phyloP scores from a whole-genome alignment of 2,113 vertebrate species.

The Struthio camelus region DNA sequence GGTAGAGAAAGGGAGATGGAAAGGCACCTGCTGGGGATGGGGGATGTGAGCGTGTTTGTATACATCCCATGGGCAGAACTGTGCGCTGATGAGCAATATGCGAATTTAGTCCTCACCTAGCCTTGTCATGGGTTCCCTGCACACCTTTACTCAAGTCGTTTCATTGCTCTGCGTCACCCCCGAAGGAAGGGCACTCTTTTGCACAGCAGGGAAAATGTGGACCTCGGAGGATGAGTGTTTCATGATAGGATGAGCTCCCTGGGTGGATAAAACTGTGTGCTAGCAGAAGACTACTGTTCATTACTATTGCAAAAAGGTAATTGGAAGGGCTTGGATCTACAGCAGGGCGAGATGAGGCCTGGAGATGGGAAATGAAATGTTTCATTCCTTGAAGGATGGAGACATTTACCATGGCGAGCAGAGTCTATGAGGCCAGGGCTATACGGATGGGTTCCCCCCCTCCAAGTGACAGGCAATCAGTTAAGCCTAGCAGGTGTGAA shows the following conservation, averaged over 20 bases:
- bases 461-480: conserved; percentile 14
- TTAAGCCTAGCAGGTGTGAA: conserved; percentile 59
- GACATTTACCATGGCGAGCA: neutral
- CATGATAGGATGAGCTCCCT: neutral
- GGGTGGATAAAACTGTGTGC: neutral
- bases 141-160: neutral
- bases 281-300: neutral
- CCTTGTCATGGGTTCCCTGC: neutral
- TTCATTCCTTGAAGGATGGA: neutral
- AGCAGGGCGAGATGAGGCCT: neutral
- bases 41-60: fast-evolving
- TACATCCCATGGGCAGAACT: neutral
- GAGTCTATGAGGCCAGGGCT: neutral
- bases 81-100: neutral
- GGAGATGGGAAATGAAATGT: neutral
- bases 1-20: neutral
- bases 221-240: neutral
- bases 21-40: neutral
- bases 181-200: neutral
- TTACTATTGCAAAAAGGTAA: neutral
- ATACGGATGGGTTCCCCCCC: neutral
- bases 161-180: neutral
- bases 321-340: neutral
- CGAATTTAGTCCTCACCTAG: neutral
- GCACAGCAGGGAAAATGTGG: neutral